Evolutionary conservation across 2,888 invertebrate genomes (phyloP).

Genomic region (Copidosoma aretas): DNA sequence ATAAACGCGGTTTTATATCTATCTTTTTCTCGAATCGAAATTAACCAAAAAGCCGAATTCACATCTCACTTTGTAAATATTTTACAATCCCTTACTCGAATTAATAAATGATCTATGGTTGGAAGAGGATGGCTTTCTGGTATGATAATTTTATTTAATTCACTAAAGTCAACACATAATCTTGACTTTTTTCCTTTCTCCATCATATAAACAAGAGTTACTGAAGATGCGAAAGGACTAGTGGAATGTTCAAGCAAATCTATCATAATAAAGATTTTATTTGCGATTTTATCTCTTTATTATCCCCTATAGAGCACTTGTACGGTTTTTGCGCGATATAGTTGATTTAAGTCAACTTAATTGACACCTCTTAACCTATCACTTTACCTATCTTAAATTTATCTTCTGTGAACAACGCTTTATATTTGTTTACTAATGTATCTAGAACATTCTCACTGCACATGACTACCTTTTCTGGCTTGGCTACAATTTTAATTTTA

Average conservation of each 20-base stretch:
- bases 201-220: too few relatives aligned
- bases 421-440: constrained; percentile 41
- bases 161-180: constrained; percentile 28
- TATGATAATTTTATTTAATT: constrained; percentile 39
- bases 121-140: constrained; percentile 45
- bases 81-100: constrained; percentile 37
- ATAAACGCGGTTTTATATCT: constrained; percentile 37
- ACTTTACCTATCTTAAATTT: constrained; percentile 46
- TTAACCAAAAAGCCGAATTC: constrained; percentile 48
- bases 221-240: constrained; percentile 46
- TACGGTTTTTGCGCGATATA: constrained; percentile 42
- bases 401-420: constrained; percentile 42
- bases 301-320: constrained; percentile 42
- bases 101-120: constrained; percentile 42
- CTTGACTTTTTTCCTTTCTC: constrained; percentile 19
- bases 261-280: constrained; percentile 41
- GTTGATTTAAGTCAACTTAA: constrained; percentile 40
- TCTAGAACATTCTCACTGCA: not conserved
- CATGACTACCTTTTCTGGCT: too few relatives aligned
- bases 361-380: constrained; percentile 41
- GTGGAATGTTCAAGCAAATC: constrained; percentile 45
- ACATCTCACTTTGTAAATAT: constrained; percentile 43
- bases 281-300: constrained; percentile 45
- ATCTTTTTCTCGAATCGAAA: too few relatives aligned
- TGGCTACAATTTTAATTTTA: too few relatives aligned